Evolutionary conservation across 2,797 vertebrate species (phyloP).

Genomic region (Remorina albescens): DNA sequence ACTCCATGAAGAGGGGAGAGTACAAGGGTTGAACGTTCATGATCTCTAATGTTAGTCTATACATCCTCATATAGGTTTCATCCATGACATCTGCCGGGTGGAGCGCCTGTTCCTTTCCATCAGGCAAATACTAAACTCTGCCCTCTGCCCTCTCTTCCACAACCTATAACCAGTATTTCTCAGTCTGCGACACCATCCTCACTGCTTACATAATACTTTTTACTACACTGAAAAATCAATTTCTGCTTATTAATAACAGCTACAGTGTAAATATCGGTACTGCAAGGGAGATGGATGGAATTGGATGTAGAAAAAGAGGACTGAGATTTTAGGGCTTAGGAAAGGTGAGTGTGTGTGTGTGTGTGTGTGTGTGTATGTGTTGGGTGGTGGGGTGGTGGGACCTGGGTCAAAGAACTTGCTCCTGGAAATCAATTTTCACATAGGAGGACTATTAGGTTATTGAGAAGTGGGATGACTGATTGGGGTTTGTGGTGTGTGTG

Average conservation of each 20-base stretch:
- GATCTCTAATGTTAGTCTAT: constrained; percentile 72
- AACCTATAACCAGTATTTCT: constrained; percentile 25
- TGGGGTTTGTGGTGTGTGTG: constrained; percentile 27
- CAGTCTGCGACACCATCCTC: constrained; percentile 33
- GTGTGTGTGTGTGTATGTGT: too few relatives aligned
- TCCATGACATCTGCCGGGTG: constrained; percentile 54
- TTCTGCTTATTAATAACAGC: constrained; percentile 89
- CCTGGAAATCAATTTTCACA: constrained; percentile 98
- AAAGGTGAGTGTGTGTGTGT: not conserved
- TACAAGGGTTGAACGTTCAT: constrained; percentile 63
- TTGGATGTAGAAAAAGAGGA: constrained; percentile 59
- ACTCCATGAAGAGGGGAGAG: constrained; percentile 57
- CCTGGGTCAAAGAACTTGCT: constrained; percentile 70
- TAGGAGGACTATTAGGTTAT: constrained; percentile 93
- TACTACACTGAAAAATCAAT: constrained; percentile 88
- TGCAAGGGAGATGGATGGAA: constrained; percentile 65
- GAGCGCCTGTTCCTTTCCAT: constrained; percentile 57
- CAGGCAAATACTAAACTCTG: constrained; percentile 48
- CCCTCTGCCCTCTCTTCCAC: constrained; percentile 16
- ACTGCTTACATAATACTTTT: constrained; percentile 83
- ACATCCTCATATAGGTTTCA: constrained; percentile 74
- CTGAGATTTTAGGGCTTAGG: constrained; percentile 53
- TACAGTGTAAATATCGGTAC: constrained; percentile 89
- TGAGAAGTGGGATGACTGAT: constrained; percentile 87
- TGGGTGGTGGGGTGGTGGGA: constrained; percentile 19